phyloP scores from a whole-genome alignment of 2,113 vertebrate species.

The Ifrita kowaldi region DNA sequence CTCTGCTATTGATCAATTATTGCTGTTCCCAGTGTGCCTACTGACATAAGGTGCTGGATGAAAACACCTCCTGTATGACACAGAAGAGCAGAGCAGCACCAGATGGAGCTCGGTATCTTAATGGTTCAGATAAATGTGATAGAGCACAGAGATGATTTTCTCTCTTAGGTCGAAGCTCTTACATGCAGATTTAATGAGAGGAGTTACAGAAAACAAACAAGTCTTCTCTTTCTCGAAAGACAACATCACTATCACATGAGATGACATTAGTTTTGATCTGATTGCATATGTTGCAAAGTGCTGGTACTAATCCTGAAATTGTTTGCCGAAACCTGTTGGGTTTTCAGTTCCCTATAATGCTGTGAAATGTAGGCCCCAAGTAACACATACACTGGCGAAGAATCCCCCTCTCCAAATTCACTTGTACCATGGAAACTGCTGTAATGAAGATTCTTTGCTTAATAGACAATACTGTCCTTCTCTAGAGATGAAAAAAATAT shows the following conservation, averaged over 20 bases:
- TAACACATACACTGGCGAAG: neutral
- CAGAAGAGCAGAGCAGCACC: neutral
- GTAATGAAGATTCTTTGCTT: neutral
- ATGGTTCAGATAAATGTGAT: neutral
- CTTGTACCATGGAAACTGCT: neutral
- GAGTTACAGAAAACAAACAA: neutral
- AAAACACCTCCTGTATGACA: neutral
- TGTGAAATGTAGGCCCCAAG: neutral
- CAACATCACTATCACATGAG: neutral
- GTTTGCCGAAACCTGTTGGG: neutral
- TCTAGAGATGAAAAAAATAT: neutral
- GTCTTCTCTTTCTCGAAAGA: neutral
- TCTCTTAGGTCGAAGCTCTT: neutral
- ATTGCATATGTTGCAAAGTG: neutral
- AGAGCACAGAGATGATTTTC: neutral
- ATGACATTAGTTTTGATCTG: neutral
- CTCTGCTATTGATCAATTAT: neutral
- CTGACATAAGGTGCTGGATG: neutral
- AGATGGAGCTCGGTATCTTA: neutral
- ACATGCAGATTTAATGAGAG: neutral
- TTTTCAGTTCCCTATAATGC: neutral
- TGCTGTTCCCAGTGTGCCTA: neutral
- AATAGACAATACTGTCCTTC: neutral
- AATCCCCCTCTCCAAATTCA: neutral
- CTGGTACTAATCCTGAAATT: neutral